These are phyloP conservation scores for Thalpophila matura DNA, from an alignment of 2,888 invertebrate genomes.

Conservation along the genomic window DNA sequence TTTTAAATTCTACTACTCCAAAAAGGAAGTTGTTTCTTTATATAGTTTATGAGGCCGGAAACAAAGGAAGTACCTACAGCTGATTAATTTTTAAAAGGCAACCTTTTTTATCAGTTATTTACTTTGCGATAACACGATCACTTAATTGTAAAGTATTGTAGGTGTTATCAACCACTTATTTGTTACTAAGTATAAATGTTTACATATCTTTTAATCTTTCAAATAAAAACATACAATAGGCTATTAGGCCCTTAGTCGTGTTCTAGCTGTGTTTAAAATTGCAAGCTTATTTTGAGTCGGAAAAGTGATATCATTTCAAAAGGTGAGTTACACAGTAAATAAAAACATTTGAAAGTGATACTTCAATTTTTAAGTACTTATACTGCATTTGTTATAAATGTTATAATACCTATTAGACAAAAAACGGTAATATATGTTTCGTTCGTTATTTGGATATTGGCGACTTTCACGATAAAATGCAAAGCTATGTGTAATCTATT, in stretches of 20 bases:
- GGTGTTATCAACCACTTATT: conserved; percentile 35
- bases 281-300: neutral
- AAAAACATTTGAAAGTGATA: too few species aligned
- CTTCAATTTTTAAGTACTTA: too few species aligned
- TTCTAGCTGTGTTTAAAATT: neutral
- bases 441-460: too few species aligned
- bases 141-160: conserved; percentile 50
- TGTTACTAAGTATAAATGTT: neutral
- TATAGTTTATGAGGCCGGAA: conserved; percentile 34
- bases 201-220: conserved; percentile 3
- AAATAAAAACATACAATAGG: conserved; percentile 31
- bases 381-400: too few species aligned
- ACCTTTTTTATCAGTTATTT: conserved; percentile 1
- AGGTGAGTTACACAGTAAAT: conserved; percentile 28
- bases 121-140: conserved; percentile 20
- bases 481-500: too few species aligned
- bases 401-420: too few species aligned
- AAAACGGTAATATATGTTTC: too few species aligned
- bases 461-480: too few species aligned
- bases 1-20: too few species aligned
- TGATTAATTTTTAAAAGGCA: conserved; percentile 7
- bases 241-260: conserved; percentile 1
- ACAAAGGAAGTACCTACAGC: conserved; percentile 21
- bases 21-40: neutral
- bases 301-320: neutral